Evolutionary conservation across 2,888 invertebrate genomes (phyloP).

Genomic region (Mycalesis mineus): DNA sequence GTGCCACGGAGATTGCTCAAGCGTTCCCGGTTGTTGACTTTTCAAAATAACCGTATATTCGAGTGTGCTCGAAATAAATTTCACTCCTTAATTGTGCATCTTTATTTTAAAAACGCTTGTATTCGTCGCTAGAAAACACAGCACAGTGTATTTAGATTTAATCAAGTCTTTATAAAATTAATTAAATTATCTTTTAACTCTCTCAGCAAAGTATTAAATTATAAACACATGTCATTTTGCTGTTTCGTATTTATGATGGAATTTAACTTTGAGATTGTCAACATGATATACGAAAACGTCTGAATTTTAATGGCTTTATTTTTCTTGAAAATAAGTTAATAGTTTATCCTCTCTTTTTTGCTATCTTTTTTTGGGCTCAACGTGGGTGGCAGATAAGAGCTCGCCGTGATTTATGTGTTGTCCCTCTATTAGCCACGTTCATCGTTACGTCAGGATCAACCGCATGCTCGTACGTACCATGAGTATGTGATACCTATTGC

Average conservation of each 20-base stretch:
- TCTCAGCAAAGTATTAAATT: too few species aligned
- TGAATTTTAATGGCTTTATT: neutral
- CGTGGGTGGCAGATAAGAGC: conserved; percentile 10
- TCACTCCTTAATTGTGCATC: neutral
- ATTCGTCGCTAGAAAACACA: neutral
- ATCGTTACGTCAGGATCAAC: neutral
- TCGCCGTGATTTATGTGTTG: neutral
- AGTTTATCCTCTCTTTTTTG: conserved; percentile 5
- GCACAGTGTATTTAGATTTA: too few species aligned
- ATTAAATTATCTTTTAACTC: too few species aligned
- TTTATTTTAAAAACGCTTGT: conserved; percentile 1
- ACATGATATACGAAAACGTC: neutral
- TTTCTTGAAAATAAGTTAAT: neutral
- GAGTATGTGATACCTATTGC: neutral
- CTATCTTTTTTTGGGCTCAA: neutral
- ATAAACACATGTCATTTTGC: too few species aligned
- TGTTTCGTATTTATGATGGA: neutral
- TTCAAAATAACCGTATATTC: conserved; percentile 30
- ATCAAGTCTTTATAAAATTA: too few species aligned
- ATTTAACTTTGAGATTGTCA: neutral
- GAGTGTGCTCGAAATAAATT: conserved; percentile 29
- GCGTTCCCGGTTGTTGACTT: conserved; percentile 71
- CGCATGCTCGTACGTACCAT: neutral
- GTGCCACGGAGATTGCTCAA: conserved; percentile 65
- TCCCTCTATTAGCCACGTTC: neutral